Evolutionary conservation across 1,140 invertebrate genomes (phyloP).

Genomic region (Diorhabda sublineata): DNA sequence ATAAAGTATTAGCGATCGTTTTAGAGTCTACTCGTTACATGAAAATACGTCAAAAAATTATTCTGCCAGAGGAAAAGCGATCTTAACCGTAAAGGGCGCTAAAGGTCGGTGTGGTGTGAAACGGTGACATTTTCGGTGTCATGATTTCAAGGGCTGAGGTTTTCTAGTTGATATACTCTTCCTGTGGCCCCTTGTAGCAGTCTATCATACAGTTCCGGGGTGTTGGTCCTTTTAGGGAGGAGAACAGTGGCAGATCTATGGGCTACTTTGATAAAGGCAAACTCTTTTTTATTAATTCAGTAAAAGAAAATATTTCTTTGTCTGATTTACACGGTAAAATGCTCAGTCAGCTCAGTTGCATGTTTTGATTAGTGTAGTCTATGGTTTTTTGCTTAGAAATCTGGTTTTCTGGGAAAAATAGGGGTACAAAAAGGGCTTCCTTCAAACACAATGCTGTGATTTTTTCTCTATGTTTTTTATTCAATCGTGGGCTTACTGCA

Average conservation of each 20-base stretch:
- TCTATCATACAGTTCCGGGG: conserved; percentile 34
- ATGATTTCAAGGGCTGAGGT: conserved; percentile 8
- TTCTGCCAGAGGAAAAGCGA: background rate
- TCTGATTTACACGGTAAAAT: too few species aligned
- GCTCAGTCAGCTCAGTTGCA: too few species aligned
- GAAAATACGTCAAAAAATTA: background rate
- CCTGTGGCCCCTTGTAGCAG: conserved; percentile 35
- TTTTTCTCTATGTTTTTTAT: too few species aligned
- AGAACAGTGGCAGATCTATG: background rate
- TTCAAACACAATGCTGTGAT: too few species aligned
- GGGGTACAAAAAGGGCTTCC: too few species aligned
- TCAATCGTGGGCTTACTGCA: too few species aligned
- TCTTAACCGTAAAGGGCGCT: background rate
- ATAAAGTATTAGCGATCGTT: conserved; percentile 47
- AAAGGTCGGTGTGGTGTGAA: background rate
- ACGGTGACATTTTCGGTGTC: conserved; percentile 1
- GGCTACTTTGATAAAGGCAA: background rate
- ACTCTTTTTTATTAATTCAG: background rate
- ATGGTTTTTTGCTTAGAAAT: too few species aligned
- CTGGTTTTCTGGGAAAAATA: too few species aligned
- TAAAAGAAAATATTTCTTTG: too few species aligned
- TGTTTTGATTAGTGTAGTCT: too few species aligned
- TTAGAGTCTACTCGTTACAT: conserved; percentile 18
- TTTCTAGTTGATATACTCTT: conserved; percentile 40
- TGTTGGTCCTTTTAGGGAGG: background rate